Evolutionary conservation across 2,888 invertebrate genomes (phyloP).

Genomic region (Thysanoteuthis rhombus): DNA sequence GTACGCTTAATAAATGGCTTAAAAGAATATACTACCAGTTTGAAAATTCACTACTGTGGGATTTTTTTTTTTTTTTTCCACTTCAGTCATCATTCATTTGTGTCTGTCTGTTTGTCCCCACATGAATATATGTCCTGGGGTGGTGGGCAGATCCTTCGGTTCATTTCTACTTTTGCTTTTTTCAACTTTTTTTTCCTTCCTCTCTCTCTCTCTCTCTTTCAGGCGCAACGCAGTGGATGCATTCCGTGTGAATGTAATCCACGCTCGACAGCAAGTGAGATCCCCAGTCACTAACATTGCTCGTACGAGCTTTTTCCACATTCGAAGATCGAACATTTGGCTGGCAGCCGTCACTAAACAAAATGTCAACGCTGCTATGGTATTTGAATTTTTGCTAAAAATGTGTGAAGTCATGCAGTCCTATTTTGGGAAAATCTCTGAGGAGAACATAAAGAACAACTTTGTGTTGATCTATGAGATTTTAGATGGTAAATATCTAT

Average conservation of each 20-base stretch:
- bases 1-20: too few species aligned
- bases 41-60: too few species aligned
- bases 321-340: conserved; percentile 99
- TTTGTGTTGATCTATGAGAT: conserved; percentile 99
- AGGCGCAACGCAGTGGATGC: conserved; percentile 97
- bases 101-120: neutral
- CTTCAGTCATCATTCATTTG: too few species aligned
- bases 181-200: too few species aligned
- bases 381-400: conserved; percentile 97
- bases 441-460: conserved; percentile 99
- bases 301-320: conserved; percentile 98
- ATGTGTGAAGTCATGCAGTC: conserved; percentile 95
- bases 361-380: conserved; percentile 99
- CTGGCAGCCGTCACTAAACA: conserved; percentile 99
- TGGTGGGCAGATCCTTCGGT: too few species aligned
- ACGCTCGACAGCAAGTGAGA: conserved; percentile 93
- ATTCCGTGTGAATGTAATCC: conserved; percentile 98
- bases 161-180: too few species aligned
- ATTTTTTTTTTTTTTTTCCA: too few species aligned
- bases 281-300: conserved; percentile 99
- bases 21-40: too few species aligned
- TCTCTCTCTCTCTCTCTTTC: conserved; percentile 41
- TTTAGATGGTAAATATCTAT: conserved; percentile 84
- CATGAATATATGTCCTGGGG: too few species aligned
- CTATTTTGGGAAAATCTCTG: conserved; percentile 99